Percentiles rank a stretch among this genome's conserved stretches.
These are phyloP conservation scores for Stegostoma tigrinum DNA, from an alignment of 2,113 vertebrate genomes.

Conservation along the genomic window DNA sequence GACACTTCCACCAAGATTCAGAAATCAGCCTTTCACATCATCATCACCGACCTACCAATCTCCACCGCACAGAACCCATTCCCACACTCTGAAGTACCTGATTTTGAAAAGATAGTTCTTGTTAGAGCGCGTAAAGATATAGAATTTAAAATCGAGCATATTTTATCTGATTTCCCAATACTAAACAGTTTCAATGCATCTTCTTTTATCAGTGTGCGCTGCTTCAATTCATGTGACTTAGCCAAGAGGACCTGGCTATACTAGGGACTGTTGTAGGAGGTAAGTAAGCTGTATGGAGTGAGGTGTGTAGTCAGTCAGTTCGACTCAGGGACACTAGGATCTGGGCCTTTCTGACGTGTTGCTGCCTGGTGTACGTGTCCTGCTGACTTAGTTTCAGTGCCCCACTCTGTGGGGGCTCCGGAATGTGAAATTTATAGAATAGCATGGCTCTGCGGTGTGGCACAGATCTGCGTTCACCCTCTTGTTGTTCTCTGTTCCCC, in stretches of 20 bases:
- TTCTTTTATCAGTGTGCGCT: not conserved
- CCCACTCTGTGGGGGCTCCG: not conserved
- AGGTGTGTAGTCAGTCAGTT: not conserved
- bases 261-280: not conserved
- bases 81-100: not conserved
- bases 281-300: not conserved
- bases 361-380: not conserved
- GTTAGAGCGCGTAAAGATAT: not conserved
- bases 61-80: too few relatives aligned
- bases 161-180: not conserved
- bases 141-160: not conserved
- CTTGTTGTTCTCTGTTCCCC: not conserved
- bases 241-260: not conserved
- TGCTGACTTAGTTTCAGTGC: not conserved
- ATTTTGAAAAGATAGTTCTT: not conserved
- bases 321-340: too few relatives aligned
- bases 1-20: not conserved
- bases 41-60: too few relatives aligned
- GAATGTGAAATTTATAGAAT: too few relatives aligned
- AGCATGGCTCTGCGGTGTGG: not conserved
- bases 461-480: not conserved
- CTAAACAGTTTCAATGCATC: not conserved
- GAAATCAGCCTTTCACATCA: not conserved
- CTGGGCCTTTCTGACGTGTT: not conserved
- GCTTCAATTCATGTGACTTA: not conserved